These are phyloP conservation scores for Tichodroma muraria DNA, from an alignment of 2,113 vertebrate genomes.

Conservation along the genomic window DNA sequence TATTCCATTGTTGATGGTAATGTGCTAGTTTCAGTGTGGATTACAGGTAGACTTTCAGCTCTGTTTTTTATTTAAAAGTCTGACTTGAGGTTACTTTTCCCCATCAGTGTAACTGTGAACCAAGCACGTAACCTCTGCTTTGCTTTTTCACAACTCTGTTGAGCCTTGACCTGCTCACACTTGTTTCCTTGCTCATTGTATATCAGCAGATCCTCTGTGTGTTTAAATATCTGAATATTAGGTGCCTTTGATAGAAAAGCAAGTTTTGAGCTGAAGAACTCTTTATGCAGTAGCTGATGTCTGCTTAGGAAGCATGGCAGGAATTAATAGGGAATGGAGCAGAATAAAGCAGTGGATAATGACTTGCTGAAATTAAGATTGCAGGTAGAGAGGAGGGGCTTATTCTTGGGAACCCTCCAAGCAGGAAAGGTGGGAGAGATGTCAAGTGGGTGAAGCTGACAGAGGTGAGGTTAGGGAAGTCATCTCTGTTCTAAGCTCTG, in stretches of 20 bases:
- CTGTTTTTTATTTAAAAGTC: not conserved
- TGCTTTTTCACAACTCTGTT: not conserved
- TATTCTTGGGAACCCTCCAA: not conserved
- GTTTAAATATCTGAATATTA: not conserved
- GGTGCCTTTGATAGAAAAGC: not conserved
- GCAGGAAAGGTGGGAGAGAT: not conserved
- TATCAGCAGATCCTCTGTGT: not conserved
- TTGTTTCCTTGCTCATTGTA: not conserved
- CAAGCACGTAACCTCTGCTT: accelerated
- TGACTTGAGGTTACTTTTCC: not conserved
- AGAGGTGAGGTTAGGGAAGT: not conserved
- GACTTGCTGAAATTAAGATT: not conserved
- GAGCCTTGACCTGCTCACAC: not conserved
- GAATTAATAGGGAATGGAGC: not conserved
- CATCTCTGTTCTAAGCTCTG: not conserved
- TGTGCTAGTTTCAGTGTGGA: not conserved
- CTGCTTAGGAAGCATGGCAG: not conserved
- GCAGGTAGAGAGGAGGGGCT: not conserved
- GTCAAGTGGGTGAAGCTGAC: not conserved
- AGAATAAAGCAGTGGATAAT: not conserved
- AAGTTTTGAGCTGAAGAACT: not conserved
- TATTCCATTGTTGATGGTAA: not conserved
- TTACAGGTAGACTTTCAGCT: not conserved
- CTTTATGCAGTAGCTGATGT: not conserved
- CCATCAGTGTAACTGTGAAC: not conserved